Evolutionary conservation across 2,797 vertebrate species (phyloP), one percentile per base, ranked within the genome.

Genomic region (Cyclura pinguis): DNA sequence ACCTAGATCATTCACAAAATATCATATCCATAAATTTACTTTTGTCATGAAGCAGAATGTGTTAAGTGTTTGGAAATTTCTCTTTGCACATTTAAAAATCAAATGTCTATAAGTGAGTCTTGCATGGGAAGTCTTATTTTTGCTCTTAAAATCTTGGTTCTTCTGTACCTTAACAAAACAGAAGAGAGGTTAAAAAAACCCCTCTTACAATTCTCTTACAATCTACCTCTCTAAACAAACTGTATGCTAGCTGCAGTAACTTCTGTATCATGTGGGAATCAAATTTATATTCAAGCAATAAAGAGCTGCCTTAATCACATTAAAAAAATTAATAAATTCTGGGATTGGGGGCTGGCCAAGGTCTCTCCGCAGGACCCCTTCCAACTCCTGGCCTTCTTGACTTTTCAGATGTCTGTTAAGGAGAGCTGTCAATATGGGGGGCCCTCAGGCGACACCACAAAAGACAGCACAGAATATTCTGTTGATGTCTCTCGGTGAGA

Each of bases 1-100:
- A 88, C 93, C 92, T 91, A 98, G 97, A 97, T 98, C 97, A 98
- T 98, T 97, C 97, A 98, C 97, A 98, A 98, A 98, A 98, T 98
- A 98, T 97, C 97, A 97, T 98, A 98, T 97, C 97, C 97, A 97
- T 97, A 97, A 97, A 98, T 97, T 97, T 96, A 95, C 96, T 97
- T 97, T 96, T 97, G 96, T 98, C 97, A 97, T 96, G 97, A 96
- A 97, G 97, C 97, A 97, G 97, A 97, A 98, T 97, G 97, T 98
- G 95, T 97, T 95, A 97, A 97, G 97, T 97, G 97, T 97, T 94
- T 95, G 96, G 96, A 97, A 96, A 97, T 95, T 76, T 94, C 89
- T 89, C 92, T 88, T 91, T 92, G 90, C 92, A 96, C 94, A 96
- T 96, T 96, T 96, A 97, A 97, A 97, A 97, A 96, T 96, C 96